Conservation (phyloP, 2,888 invertebrate genomes). For the Nineta flava region DNA sequence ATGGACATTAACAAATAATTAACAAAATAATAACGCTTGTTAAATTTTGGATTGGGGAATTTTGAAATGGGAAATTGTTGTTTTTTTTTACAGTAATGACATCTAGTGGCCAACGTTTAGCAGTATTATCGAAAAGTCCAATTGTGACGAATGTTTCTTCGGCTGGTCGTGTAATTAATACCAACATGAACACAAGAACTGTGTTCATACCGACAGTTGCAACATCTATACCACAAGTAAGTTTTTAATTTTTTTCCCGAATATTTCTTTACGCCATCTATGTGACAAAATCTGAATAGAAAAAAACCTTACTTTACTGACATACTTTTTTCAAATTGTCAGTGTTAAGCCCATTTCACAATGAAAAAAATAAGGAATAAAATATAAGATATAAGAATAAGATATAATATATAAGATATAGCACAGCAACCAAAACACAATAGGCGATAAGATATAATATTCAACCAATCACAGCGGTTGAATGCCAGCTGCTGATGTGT, state of each 20-base stretch:
- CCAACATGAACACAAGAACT: background rate
- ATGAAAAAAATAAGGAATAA: too few species aligned
- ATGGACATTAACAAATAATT: too few species aligned
- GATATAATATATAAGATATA: too few species aligned
- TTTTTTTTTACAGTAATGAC: slow-evolving; percentile 26
- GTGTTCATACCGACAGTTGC: slow-evolving; percentile 1
- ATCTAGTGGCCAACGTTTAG: slow-evolving; percentile 38
- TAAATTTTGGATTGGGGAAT: background rate
- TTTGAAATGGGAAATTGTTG: background rate
- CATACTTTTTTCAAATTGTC: too few species aligned
- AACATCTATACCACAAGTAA: background rate
- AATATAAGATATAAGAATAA: too few species aligned
- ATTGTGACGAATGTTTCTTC: slow-evolving; percentile 24
- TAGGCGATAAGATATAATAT: too few species aligned
- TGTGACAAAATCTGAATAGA: background rate
- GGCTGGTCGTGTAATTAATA: background rate
- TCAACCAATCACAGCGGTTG: too few species aligned
- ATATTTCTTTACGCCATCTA: background rate
- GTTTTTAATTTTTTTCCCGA: background rate
- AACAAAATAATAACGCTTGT: too few species aligned
- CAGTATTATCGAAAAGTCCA: slow-evolving; percentile 35
- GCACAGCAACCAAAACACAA: too few species aligned
- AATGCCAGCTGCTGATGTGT: too few species aligned
- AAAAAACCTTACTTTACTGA: too few species aligned
- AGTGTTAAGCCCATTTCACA: too few species aligned